These are phyloP conservation scores for Drosophila ohnishii DNA, from an alignment of 1,140 invertebrate genomes.

Conservation along the genomic window DNA sequence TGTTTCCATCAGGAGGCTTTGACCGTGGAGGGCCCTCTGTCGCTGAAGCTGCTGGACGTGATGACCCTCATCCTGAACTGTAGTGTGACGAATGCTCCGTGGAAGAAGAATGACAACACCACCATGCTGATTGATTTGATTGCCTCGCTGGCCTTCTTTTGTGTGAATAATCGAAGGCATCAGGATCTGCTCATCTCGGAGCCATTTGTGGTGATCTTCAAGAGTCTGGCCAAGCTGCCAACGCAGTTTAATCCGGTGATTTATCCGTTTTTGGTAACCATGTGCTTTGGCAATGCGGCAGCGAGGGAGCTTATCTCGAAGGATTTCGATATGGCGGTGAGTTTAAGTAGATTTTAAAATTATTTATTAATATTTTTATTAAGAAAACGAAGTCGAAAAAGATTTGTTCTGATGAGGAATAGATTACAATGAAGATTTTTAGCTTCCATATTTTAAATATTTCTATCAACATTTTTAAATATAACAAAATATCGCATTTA, in stretches of 20 bases:
- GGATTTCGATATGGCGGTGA: conserved; percentile 79
- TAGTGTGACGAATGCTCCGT: conserved; percentile 85
- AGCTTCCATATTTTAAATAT: too few relatives aligned
- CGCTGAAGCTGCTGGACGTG: conserved; percentile 94
- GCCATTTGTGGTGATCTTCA: conserved; percentile 74
- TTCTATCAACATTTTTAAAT: too few relatives aligned
- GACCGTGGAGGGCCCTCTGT: conserved; percentile 90
- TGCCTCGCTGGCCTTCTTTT: conserved; percentile 84
- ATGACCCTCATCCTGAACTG: conserved; percentile 93
- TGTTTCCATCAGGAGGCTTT: conserved; percentile 87
- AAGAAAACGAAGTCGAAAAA: too few relatives aligned
- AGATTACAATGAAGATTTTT: too few relatives aligned
- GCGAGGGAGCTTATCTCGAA: conserved; percentile 68
- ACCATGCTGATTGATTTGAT: conserved; percentile 85
- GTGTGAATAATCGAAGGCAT: conserved; percentile 84
- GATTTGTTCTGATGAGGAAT: too few relatives aligned
- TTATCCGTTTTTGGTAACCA: conserved; percentile 93
- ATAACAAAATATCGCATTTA: too few relatives aligned
- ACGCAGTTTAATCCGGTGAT: conserved; percentile 87
- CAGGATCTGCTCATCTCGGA: conserved; percentile 82
- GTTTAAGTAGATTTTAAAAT: background rate
- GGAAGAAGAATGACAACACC: conserved; percentile 82
- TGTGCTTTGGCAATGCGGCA: conserved; percentile 68
- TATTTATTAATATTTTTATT: background rate
- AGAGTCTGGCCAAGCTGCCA: conserved; percentile 74